These are phyloP conservation scores for Amphiprion percula DNA, from an alignment of 2,113 vertebrate species.

Conservation along the genomic window DNA sequence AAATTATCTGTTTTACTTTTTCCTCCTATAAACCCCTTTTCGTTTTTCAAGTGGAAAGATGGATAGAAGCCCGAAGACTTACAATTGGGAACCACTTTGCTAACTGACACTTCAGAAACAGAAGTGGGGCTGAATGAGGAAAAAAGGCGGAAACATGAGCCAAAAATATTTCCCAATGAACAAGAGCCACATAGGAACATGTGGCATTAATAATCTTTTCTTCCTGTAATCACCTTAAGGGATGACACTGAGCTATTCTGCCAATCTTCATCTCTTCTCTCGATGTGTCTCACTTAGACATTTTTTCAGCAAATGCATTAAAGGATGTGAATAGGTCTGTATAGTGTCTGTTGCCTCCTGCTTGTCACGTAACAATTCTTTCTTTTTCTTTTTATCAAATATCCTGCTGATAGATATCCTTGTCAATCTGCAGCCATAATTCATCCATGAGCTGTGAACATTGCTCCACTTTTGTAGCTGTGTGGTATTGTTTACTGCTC, in stretches of 20 bases:
- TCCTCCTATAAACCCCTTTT: not conserved
- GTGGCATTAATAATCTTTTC: constrained; percentile 39
- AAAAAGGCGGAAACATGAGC: not conserved
- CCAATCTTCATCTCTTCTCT: constrained; percentile 42
- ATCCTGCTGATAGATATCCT: constrained; percentile 51
- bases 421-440: constrained; percentile 55
- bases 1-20: not conserved
- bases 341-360: constrained; percentile 21
- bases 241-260: constrained; percentile 32
- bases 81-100: constrained; percentile 48
- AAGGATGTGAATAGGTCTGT: constrained; percentile 24
- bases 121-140: constrained; percentile 7
- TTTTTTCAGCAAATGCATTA: constrained; percentile 29
- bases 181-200: constrained; percentile 3
- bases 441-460: constrained; percentile 46
- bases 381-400: constrained; percentile 43
- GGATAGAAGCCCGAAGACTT: constrained; percentile 12
- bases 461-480: constrained; percentile 35
- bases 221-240: constrained; percentile 35
- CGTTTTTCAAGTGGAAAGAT: constrained; percentile 14
- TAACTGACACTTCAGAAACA: constrained; percentile 63
- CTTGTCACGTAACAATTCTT: constrained; percentile 17
- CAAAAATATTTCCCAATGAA: constrained; percentile 23
- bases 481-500: constrained; percentile 40
- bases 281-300: constrained; percentile 13